Conservation (phyloP, 2,113 vertebrate genomes). For the Geococcyx californianus region DNA sequence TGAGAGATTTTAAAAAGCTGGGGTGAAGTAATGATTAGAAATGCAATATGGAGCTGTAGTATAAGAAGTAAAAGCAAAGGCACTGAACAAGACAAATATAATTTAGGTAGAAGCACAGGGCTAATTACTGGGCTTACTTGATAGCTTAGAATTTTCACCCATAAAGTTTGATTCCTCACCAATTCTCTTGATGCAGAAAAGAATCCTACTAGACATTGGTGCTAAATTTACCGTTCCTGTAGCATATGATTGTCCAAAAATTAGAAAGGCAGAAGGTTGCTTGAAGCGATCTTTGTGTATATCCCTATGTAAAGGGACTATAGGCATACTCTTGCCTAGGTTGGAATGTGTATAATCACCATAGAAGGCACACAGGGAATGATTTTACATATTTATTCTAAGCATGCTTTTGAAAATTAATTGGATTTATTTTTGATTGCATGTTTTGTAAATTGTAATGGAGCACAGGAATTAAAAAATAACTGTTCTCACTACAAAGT, state of each 20-base stretch:
- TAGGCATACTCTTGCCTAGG: background rate
- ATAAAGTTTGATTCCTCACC: background rate
- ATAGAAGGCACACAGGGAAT: background rate
- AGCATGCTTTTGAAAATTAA: background rate
- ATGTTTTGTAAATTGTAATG: background rate
- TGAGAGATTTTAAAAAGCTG: conserved; percentile 60
- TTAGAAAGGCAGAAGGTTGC: background rate
- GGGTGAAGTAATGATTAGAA: conserved; percentile 69
- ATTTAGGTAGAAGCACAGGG: conserved; percentile 23
- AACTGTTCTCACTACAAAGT: background rate
- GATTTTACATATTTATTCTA: background rate
- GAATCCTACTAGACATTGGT: background rate
- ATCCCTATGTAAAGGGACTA: background rate
- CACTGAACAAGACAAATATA: conserved; percentile 43
- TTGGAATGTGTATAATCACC: background rate
- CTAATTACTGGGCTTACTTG: conserved; percentile 26
- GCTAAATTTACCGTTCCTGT: background rate
- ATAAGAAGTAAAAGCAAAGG: conserved; percentile 23
- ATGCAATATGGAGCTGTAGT: conserved; percentile 47
- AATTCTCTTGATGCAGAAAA: background rate
- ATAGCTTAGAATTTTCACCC: conserved; percentile 4
- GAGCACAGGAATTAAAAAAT: background rate
- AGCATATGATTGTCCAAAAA: background rate
- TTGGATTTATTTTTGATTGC: background rate
- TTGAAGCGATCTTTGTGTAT: background rate